A percentile compares a stretch with the other conserved stretches of the same genome.
Evolutionary conservation across 2,797 vertebrate species (phyloP).

Genomic region (Simalia tracyae): DNA sequence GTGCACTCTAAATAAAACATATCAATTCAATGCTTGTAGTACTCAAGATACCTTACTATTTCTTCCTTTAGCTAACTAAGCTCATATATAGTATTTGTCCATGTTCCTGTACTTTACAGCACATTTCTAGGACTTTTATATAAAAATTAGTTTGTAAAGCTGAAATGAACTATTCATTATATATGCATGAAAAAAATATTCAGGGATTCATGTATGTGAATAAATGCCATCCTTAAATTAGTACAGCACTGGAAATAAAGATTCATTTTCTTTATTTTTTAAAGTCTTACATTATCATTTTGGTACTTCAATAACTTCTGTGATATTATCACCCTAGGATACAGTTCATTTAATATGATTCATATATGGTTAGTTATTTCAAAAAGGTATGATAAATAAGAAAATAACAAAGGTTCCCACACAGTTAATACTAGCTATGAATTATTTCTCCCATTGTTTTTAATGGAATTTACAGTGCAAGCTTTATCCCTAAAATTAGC

Average conservation of each 20-base stretch:
- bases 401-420: background rate
- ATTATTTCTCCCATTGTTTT: background rate
- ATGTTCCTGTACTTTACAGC: background rate
- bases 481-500: background rate
- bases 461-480: background rate
- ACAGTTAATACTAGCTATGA: background rate
- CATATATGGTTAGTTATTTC: background rate
- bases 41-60: background rate
- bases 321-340: background rate
- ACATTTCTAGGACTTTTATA: background rate
- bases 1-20: background rate
- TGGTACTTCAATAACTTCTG: background rate
- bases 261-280: constrained; percentile 17
- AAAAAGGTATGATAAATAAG: background rate
- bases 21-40: background rate
- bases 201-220: constrained; percentile 19
- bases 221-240: constrained; percentile 7
- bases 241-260: background rate
- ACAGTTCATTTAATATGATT: background rate
- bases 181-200: constrained; percentile 23
- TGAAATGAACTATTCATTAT: constrained; percentile 10
- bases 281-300: background rate
- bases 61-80: background rate
- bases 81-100: background rate
- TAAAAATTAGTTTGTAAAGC: background rate